Percentiles rank a stretch among this genome's conserved stretches.
Conservation (phyloP, 2,888 invertebrate genomes). For the Horisme vitalbata region DNA sequence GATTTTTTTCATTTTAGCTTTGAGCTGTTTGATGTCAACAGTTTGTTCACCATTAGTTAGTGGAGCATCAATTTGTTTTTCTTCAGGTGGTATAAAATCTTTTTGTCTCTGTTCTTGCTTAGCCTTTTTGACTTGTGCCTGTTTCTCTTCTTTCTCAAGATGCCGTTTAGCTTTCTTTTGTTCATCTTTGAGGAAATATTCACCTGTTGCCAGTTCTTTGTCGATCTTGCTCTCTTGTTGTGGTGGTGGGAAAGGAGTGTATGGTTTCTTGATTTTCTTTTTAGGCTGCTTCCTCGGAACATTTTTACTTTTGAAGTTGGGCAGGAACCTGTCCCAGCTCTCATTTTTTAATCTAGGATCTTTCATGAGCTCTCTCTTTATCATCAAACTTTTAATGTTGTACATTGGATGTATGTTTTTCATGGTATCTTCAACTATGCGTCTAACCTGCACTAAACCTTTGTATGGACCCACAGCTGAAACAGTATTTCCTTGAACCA, state of each 20-base stretch:
- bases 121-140: constrained; percentile 87
- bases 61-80: constrained; percentile 61
- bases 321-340: constrained; percentile 98
- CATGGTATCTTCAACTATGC: constrained; percentile 98
- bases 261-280: constrained; percentile 94
- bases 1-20: constrained; percentile 89
- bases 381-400: constrained; percentile 98
- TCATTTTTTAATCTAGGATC: constrained; percentile 95
- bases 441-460: constrained; percentile 92
- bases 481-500: constrained; percentile 99
- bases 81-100: constrained; percentile 92
- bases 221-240: constrained; percentile 97
- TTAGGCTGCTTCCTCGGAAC: constrained; percentile 94
- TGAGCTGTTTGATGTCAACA: constrained; percentile 87
- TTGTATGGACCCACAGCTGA: constrained; percentile 97
- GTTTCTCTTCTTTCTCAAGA: constrained; percentile 90
- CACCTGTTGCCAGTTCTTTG: constrained; percentile 95
- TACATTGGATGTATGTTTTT: constrained; percentile 99
- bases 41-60: constrained; percentile 48
- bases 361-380: constrained; percentile 96
- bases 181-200: constrained; percentile 96
- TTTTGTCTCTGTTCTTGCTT: constrained; percentile 90
- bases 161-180: constrained; percentile 87
- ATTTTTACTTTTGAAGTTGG: constrained; percentile 95
- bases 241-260: constrained; percentile 98